These are phyloP conservation scores for Hydrozoanthus tunicans DNA, from an alignment of 64 coral and sea anemone genomes.

Conservation along the genomic window DNA sequence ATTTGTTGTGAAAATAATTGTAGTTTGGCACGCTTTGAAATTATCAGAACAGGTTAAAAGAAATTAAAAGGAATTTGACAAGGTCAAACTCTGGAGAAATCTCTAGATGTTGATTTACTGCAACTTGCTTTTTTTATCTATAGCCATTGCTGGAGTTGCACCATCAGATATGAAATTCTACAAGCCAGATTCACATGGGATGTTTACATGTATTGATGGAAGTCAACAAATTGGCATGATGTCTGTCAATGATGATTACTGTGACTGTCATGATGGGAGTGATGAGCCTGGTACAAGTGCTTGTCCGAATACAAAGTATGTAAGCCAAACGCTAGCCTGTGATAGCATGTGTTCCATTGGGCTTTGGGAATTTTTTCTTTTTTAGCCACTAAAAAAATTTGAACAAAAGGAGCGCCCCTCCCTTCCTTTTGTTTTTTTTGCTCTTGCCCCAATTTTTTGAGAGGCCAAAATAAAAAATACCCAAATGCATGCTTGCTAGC, in stretches of 20 bases:
- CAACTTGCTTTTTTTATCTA: not conserved
- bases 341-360: not conserved
- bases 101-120: not conserved
- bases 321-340: not conserved
- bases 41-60: not conserved
- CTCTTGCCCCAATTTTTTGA: too few species aligned
- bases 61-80: not conserved
- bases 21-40: not conserved
- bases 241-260: conserved; percentile 78
- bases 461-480: too few species aligned
- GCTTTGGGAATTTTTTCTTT: not conserved
- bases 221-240: conserved; percentile 32
- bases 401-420: too few species aligned
- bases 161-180: conserved; percentile 47
- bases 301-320: conserved; percentile 63
- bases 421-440: too few species aligned
- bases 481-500: too few species aligned
- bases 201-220: conserved; percentile 68
- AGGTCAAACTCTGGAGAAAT: not conserved
- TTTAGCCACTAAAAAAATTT: too few species aligned
- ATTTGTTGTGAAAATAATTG: too few species aligned
- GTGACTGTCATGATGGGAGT: conserved; percentile 74
- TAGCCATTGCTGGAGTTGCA: conserved; percentile 51
- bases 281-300: conserved; percentile 74
- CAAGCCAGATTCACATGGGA: conserved; percentile 37